These are phyloP conservation scores for Scaptodrosophila lebanonensis DNA, from an alignment of 1,140 invertebrate genomes.

Conservation along the genomic window DNA sequence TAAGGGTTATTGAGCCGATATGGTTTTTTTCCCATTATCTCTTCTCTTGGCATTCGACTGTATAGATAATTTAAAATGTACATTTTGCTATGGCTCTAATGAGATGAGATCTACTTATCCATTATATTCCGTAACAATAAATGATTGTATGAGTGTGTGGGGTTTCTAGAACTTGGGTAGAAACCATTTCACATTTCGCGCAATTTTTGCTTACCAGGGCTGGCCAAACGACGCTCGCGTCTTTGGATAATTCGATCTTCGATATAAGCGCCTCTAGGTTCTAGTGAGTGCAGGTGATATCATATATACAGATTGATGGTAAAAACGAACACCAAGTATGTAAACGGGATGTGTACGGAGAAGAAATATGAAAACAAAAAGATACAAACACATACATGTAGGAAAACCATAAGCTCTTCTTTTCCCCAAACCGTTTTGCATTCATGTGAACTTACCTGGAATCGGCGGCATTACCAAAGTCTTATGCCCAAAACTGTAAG, in stretches of 20 bases:
- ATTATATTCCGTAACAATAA: too few relatives aligned
- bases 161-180: not conserved
- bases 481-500: conserved; percentile 80
- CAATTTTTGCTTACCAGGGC: conserved; percentile 65
- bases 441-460: conserved; percentile 52
- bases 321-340: conserved; percentile 22
- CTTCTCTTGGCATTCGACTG: too few relatives aligned
- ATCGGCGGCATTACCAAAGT: conserved; percentile 54
- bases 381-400: conserved; percentile 6
- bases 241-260: conserved; percentile 76
- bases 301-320: conserved; percentile 10
- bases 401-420: conserved; percentile 6
- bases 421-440: not conserved
- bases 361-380: conserved; percentile 14
- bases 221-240: conserved; percentile 70
- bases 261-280: conserved; percentile 66
- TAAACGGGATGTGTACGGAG: conserved; percentile 15
- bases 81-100: too few relatives aligned
- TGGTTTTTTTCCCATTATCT: too few relatives aligned
- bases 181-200: conserved; percentile 3
- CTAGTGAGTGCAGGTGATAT: conserved; percentile 43
- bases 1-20: too few relatives aligned
- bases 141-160: too few relatives aligned
- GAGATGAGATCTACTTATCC: too few relatives aligned
- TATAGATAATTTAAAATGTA: too few relatives aligned